A percentile compares a stretch with the other conserved stretches of the same genome.
These are phyloP conservation scores for roundworm (Caenorhabditis elegans) DNA, from an alignment of 1,140 invertebrate species.

Conservation along the genomic window DNA sequence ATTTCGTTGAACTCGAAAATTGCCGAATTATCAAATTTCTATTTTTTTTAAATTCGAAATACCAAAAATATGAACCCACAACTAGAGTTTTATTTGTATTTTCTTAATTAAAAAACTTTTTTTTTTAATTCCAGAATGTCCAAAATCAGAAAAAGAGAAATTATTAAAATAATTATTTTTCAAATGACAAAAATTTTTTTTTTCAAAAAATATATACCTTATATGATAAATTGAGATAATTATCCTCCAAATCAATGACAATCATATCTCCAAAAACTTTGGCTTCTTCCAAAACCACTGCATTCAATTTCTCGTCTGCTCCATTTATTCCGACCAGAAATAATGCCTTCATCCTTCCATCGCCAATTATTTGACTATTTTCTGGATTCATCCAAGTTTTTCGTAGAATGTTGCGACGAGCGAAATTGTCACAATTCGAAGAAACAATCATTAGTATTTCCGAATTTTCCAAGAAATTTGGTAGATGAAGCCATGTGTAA, in stretches of 20 bases:
- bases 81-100: too few species aligned
- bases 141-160: too few species aligned
- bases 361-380: background rate
- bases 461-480: background rate
- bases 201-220: background rate
- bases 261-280: conserved; percentile 7
- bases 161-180: background rate
- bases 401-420: background rate
- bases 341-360: background rate
- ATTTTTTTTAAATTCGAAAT: too few species aligned
- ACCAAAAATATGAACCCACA: too few species aligned
- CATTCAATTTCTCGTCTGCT: background rate
- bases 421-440: background rate
- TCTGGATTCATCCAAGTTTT: background rate
- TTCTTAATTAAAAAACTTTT: too few species aligned
- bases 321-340: background rate
- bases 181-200: background rate
- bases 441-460: conserved; percentile 6
- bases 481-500: background rate
- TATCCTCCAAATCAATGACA: background rate
- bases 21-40: too few species aligned
- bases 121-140: too few species aligned
- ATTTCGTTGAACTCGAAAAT: too few species aligned
- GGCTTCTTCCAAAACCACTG: background rate
- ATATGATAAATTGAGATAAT: background rate